phyloP scores from a whole-genome alignment of 2,113 vertebrate species.

The Hemibagrus wyckioides region DNA sequence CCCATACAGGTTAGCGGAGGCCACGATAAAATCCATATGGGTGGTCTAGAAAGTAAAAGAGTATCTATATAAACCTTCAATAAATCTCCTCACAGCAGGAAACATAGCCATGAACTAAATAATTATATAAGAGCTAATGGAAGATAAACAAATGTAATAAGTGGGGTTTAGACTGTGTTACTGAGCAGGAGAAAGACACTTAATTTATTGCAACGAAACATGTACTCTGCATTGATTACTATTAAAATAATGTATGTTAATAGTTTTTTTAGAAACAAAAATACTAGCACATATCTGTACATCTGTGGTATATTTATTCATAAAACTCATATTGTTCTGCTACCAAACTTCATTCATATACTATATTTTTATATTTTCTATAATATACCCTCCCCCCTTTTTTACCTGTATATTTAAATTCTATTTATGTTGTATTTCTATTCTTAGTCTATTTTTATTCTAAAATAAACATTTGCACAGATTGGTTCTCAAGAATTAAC shows the following conservation, averaged over 20 bases:
- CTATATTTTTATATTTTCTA: no score
- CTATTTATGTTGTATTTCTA: no score
- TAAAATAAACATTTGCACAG: not conserved
- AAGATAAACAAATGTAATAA: not conserved
- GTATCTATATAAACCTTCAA: constrained; percentile 7
- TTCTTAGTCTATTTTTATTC: no score
- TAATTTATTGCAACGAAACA: not conserved
- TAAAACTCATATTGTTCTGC: no score
- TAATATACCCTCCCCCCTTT: no score
- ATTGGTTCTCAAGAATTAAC: not conserved
- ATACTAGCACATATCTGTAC: not conserved
- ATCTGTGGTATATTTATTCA: no score
- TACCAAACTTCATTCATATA: no score
- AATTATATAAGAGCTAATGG: constrained; percentile 12
- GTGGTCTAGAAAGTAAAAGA: constrained; percentile 67
- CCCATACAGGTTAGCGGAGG: constrained; percentile 82
- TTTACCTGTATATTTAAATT: no score
- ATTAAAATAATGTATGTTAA: not conserved
- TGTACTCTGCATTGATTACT: not conserved
- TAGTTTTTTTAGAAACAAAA: not conserved
- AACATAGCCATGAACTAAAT: not conserved
- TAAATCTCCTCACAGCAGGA: not conserved
- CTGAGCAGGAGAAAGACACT: not conserved
- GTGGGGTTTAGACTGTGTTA: not conserved
- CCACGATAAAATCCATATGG: constrained; percentile 80